Percentiles rank a stretch among this genome's conserved stretches.
These are phyloP conservation scores for Salarias fasciatus DNA, from an alignment of 2,797 vertebrate genomes.

Conservation along the genomic window DNA sequence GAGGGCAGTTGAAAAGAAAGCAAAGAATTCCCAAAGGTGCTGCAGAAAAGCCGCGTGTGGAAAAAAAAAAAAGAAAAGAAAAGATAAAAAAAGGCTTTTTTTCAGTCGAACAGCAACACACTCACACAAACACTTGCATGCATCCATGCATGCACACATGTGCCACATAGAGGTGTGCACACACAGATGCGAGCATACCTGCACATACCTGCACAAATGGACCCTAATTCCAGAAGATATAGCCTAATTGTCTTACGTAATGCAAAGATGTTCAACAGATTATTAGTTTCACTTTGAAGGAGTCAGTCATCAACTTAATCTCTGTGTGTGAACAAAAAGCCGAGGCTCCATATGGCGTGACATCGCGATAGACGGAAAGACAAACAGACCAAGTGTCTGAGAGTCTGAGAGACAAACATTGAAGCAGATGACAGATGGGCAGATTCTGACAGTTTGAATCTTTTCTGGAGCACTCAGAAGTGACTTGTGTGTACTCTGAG, in stretches of 20 bases:
- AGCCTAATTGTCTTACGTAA: conserved; percentile 56
- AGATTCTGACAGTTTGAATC: conserved; percentile 57
- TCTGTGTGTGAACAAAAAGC: conserved; percentile 15
- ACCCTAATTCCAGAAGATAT: conserved; percentile 49
- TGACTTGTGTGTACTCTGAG: conserved; percentile 67
- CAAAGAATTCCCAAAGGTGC: conserved; percentile 64
- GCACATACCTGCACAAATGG: conserved; percentile 7
- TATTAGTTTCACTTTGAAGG: conserved; percentile 38
- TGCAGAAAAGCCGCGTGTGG: conserved; percentile 54
- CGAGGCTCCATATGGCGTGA: conserved; percentile 30
- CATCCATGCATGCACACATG: not conserved
- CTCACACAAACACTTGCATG: not conserved
- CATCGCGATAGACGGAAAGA: conserved; percentile 30
- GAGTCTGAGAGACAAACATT: conserved; percentile 61
- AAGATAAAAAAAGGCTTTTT: conserved; percentile 2
- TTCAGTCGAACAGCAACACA: conserved; percentile 28
- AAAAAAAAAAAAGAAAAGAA: conserved; percentile 49
- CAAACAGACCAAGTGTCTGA: conserved; percentile 39
- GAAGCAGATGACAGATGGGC: conserved; percentile 66
- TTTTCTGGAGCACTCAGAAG: conserved; percentile 62
- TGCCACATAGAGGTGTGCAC: not conserved
- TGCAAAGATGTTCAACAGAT: conserved; percentile 45
- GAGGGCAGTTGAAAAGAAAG: conserved; percentile 62
- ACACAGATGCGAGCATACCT: not conserved
- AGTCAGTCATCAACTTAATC: conserved; percentile 11